Base-by-base conservation (phyloP, 2,888 invertebrate genomes). In the Trichopoda pennipes region DNA sequence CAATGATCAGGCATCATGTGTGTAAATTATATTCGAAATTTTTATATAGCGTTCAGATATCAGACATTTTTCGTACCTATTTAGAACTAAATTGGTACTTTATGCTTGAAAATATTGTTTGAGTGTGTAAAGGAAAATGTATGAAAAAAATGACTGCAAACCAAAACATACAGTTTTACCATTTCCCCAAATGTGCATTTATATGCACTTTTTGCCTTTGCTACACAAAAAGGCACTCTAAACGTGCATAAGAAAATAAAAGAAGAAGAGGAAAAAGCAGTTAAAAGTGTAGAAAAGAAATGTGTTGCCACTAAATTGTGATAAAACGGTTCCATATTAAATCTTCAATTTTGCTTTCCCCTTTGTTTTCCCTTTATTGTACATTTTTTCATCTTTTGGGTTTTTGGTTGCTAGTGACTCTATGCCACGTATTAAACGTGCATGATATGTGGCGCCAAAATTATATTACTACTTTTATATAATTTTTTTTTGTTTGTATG, bases 361-460 rank as follows among this genome's bases (percentile, higher is more conserved):
- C 1, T 38, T 38, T 12, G 12, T 38, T 3, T 12, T 0, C 10
- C 12, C 73, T 49, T 63, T 73, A 56, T 51, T 64, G 51, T 32
- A 75, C 14, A 58, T 32, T 63, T 42, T 68, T 12, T 35, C 19
- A 19, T 21, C 6, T 73, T 74, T 69, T 17, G 47, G 64, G 21
- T 72, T 47, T 51, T 49, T 60, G 70, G 28, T 42, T 60, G 14
- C 49, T 75, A 61, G 35, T n/a, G 51, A 76, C 76, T 83, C 47
- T 66, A 60, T 80, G 83, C 79, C 79, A 80, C 68, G 76, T 80
- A 72, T 61, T 70, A 44, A 75, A 79, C 53, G 66, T 78, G 64
- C 73, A 69, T 78, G 81, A 78, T 81, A 78, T 81, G 78, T 75
- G 81, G 78, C 78, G 81, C 81, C 78, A 72, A 78, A 81, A 82